Base-by-base conservation (phyloP, 1,140 invertebrate species). In the Drosophila gunungcola region DNA sequence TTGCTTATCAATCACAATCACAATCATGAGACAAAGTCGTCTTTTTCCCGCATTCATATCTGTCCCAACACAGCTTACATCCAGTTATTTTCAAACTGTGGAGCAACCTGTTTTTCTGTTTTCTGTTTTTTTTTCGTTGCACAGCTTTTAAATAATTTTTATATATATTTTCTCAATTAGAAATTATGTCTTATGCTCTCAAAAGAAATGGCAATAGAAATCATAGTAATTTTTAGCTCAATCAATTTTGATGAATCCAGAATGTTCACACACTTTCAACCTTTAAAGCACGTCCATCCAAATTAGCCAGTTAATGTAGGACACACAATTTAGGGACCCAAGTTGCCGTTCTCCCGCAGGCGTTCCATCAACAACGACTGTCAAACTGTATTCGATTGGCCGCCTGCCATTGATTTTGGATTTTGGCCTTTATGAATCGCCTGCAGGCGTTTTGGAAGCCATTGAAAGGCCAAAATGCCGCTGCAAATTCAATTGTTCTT, bases 1-100 rank as follows among this genome's bases (percentile, higher is more conserved):
- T 86, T 88, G 78, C 83, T 88, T 88, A 85, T 85, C 82, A 85
- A 85, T 85, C 82, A 85, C 81, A 80, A 84, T 84, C 81, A 84
- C 68, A 82, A 83, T 86, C 78, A 72, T 72, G 65, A 78, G 82
- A 78, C 64, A 60, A 61, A 68, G 78, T 82, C 69, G 68, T 61
- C 81, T 78, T 81, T 63, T 69, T 60, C 72, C 63, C 54, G 45
- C 62, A 88, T 88, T 86, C 83, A 88, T 83, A 73, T 76, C 52
- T 57, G 52, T 62, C 62, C 67, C 51, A 55, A 70, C 69, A 42
- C 43, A 51, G 57, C 42, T 52, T 34, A 34, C 41, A 36, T 27
- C 10, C 74, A 76, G 43, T 69, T 65, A 62, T 42, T 70, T 52
- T 53, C 38, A 69, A 85, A 86, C 78, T 74, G 52, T 21, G 27